phyloP scores from a whole-genome alignment of 2,888 invertebrate genomes.

The Galerucella pusilla region DNA sequence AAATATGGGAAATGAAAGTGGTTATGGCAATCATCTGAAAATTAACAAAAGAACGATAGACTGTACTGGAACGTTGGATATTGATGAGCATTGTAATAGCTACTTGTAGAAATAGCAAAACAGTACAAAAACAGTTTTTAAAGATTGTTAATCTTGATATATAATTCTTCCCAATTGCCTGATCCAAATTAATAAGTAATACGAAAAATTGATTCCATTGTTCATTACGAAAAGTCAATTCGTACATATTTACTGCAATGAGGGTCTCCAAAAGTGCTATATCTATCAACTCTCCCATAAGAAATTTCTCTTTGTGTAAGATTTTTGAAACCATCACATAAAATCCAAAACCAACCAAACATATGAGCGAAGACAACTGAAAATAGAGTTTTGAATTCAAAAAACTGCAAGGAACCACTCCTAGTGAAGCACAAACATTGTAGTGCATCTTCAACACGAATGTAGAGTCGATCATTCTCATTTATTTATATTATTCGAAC shows the following conservation, averaged over 20 bases:
- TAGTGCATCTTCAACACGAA: not conserved
- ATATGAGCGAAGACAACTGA: not conserved
- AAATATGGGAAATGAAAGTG: not conserved
- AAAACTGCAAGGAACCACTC: not conserved
- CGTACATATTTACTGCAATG: not conserved
- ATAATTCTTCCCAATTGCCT: not conserved
- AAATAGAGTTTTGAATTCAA: not conserved
- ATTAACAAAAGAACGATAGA: not conserved
- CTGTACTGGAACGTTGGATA: not conserved
- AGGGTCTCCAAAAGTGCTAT: not conserved
- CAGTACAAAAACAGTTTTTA: not conserved
- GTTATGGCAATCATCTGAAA: not conserved
- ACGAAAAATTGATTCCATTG: not conserved
- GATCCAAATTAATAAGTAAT: not conserved
- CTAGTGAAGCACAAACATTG: not conserved
- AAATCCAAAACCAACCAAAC: not conserved
- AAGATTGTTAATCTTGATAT: not conserved
- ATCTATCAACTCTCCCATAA: not conserved
- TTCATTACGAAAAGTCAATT: not conserved
- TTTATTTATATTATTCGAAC: not conserved
- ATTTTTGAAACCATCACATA: not conserved
- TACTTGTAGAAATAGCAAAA: not conserved
- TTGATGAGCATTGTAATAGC: not conserved
- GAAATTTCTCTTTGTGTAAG: not conserved
- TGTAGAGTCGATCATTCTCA: constrained; percentile 3